A percentile compares a stretch with the other conserved stretches of the same genome.
phyloP scores from a whole-genome alignment of 2,888 invertebrate genomes.

The Trichopria drosophilae region DNA sequence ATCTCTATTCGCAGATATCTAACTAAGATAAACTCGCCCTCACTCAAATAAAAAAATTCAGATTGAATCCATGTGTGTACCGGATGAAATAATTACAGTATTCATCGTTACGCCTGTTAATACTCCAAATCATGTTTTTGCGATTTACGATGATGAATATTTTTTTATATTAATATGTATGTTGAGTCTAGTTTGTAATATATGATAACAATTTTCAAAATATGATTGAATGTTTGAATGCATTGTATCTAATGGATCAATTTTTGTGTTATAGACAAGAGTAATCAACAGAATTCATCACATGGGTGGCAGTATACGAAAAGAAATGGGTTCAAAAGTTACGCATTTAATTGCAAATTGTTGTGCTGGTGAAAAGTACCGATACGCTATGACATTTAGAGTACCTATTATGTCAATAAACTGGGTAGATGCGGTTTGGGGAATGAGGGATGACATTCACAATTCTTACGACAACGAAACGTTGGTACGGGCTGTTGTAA shows the following conservation, averaged over 20 bases:
- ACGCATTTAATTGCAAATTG: slow-evolving; percentile 92
- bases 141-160: too few relatives aligned
- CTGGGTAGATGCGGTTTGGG: slow-evolving; percentile 91
- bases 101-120: too few relatives aligned
- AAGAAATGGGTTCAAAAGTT: slow-evolving; percentile 84
- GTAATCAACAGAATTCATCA: slow-evolving; percentile 89
- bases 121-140: too few relatives aligned
- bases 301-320: slow-evolving; percentile 95
- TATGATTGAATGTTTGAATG: slow-evolving; percentile 8
- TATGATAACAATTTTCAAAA: slow-evolving; percentile 7
- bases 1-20: too few relatives aligned
- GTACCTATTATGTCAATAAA: slow-evolving; percentile 84
- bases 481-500: slow-evolving; percentile 61
- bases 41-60: too few relatives aligned
- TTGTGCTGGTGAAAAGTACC: slow-evolving; percentile 90
- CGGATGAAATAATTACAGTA: too few relatives aligned
- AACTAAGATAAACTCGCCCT: too few relatives aligned
- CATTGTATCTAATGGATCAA: slow-evolving; percentile 10
- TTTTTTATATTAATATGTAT: slow-evolving; percentile 5
- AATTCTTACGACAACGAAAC: slow-evolving; percentile 73
- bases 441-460: slow-evolving; percentile 70
- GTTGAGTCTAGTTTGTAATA: too few relatives aligned
- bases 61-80: too few relatives aligned
- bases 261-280: slow-evolving; percentile 66
- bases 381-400: slow-evolving; percentile 87